Evolutionary conservation across 2,797 vertebrate genomes (phyloP).

Genomic region (Menidia menidia): DNA sequence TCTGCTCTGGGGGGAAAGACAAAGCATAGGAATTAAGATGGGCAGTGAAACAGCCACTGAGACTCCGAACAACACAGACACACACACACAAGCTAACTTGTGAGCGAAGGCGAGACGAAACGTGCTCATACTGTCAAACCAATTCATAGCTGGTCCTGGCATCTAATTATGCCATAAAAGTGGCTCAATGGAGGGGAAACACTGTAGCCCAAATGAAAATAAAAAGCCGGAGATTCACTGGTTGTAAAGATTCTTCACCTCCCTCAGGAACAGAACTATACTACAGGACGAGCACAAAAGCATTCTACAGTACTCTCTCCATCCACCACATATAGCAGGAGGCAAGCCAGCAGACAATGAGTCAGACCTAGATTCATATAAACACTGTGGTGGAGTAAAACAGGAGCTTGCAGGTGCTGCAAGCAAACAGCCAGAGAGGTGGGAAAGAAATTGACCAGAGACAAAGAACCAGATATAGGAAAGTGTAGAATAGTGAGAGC

Average conservation of each 20-base stretch:
- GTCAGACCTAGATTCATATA: constrained; percentile 71
- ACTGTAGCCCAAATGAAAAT: constrained; percentile 67
- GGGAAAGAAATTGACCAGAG: constrained; percentile 23
- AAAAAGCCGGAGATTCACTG: constrained; percentile 66
- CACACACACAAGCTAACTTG: constrained; percentile 64
- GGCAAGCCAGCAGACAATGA: constrained; percentile 64
- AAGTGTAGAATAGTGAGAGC: constrained; percentile 36
- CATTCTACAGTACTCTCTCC: constrained; percentile 42
- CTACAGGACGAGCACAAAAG: constrained; percentile 56
- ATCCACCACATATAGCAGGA: constrained; percentile 62
- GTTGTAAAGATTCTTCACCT: constrained; percentile 67
- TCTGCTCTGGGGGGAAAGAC: constrained; percentile 66
- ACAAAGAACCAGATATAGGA: constrained; percentile 25
- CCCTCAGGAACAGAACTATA: constrained; percentile 60
- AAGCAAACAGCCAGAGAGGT: constrained; percentile 61
- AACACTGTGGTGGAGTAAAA: constrained; percentile 64
- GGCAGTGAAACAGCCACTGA: constrained; percentile 60
- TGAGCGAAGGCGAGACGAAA: constrained; percentile 68
- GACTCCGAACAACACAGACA: constrained; percentile 61
- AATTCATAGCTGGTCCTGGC: constrained; percentile 62
- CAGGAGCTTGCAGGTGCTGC: constrained; percentile 53
- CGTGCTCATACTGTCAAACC: constrained; percentile 81
- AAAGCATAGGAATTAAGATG: constrained; percentile 72
- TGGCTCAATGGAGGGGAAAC: constrained; percentile 50
- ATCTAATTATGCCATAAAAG: constrained; percentile 79